A percentile compares a stretch with the other conserved stretches of the same genome.
phyloP scores from a whole-genome alignment of 2,113 vertebrate genomes.

The Podilymbus podiceps region DNA sequence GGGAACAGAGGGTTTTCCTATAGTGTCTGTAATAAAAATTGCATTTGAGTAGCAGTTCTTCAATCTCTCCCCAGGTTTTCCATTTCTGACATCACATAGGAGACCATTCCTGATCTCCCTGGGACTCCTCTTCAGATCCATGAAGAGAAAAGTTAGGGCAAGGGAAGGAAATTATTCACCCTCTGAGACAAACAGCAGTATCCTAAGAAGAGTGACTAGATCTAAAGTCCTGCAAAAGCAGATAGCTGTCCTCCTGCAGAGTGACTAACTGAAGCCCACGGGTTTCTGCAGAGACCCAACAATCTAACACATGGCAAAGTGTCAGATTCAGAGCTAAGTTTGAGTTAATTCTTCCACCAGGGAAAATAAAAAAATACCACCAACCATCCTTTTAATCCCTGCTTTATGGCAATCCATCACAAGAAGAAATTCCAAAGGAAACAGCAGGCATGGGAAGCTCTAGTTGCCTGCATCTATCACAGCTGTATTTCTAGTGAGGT shows the following conservation, averaged over 20 bases:
- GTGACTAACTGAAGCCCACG: background rate
- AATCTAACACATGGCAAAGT: background rate
- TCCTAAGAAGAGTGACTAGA: background rate
- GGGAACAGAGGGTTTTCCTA: background rate
- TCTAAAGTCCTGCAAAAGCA: background rate
- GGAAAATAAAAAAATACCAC: background rate
- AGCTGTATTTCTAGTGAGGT: background rate
- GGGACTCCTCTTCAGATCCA: background rate
- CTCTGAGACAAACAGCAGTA: background rate
- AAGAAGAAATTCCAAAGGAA: background rate
- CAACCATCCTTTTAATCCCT: background rate
- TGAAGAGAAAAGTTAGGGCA: background rate
- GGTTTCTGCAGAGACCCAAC: background rate
- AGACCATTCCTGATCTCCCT: background rate
- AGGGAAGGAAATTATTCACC: background rate
- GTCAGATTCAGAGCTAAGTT: background rate
- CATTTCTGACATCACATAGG: background rate
- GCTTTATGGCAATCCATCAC: background rate
- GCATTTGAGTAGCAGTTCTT: background rate
- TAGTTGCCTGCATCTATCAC: background rate
- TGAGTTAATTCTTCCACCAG: background rate
- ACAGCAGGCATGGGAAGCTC: background rate
- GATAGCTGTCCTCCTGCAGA: background rate
- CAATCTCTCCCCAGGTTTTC: background rate
- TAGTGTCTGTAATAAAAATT: background rate